Percentiles rank a stretch among this genome's conserved stretches.
Conservation (phyloP, 2,888 invertebrate genomes). For the Odontomyia ornata region DNA sequence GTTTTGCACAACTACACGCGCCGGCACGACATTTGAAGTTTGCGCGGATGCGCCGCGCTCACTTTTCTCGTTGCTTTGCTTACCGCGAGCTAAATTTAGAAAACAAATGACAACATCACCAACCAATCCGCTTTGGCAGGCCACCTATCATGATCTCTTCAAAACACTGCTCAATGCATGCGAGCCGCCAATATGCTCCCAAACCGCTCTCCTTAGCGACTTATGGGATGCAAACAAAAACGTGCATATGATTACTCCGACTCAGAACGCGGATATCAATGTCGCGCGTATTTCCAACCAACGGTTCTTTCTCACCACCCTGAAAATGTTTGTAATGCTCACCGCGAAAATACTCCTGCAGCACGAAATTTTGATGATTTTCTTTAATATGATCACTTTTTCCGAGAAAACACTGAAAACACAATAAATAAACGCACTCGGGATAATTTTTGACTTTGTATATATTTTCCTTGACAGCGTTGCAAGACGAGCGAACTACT, state of each 20-base stretch:
- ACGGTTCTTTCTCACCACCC: background rate
- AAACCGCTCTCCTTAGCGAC: background rate
- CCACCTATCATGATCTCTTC: background rate
- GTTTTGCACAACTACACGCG: conserved; percentile 36
- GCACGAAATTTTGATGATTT: background rate
- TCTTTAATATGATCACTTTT: background rate
- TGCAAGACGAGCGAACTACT: conserved; percentile 23
- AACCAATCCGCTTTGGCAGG: conserved; percentile 43
- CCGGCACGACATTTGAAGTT: conserved; percentile 34
- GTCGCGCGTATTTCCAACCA: conserved; percentile 13
- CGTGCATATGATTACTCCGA: background rate
- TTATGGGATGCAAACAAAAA: background rate
- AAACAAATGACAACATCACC: conserved; percentile 47
- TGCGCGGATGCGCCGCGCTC: conserved; percentile 38
- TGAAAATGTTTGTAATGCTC: conserved; percentile 18
- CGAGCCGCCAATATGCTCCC: background rate
- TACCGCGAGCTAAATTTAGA: conserved; percentile 45
- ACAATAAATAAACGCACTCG: background rate
- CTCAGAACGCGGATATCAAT: background rate
- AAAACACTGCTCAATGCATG: conserved; percentile 5
- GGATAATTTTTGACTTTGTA: conserved; percentile 2
- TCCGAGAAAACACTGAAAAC: conserved; percentile 9
- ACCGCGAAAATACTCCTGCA: conserved; percentile 1
- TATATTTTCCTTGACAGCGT: conserved; percentile 12
- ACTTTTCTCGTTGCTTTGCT: conserved; percentile 4